Evolutionary conservation across 1,140 invertebrate species (phyloP).

Genomic region (Lutraria rhynchaena): DNA sequence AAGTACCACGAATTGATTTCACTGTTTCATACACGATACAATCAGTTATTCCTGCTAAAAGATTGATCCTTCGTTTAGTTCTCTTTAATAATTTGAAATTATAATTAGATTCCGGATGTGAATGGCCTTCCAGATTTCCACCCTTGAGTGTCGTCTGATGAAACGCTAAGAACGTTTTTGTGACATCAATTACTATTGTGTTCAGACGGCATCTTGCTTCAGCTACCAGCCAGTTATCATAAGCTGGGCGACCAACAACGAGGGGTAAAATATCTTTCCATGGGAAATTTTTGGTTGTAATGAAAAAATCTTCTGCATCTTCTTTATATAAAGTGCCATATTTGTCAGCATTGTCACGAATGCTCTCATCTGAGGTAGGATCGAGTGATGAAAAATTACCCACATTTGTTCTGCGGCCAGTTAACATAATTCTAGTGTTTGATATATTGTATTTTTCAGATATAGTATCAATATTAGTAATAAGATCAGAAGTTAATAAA

Average conservation of each 20-base stretch:
- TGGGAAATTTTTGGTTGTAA: constrained; percentile 59
- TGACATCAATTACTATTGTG: constrained; percentile 46
- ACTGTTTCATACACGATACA: no score
- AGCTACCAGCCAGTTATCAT: constrained; percentile 67
- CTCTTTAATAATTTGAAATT: constrained; percentile 50
- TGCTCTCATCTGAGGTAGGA: background rate
- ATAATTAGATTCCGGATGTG: constrained; percentile 8
- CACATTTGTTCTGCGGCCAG: constrained; percentile 55
- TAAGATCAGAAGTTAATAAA: constrained; percentile 47
- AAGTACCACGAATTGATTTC: no score
- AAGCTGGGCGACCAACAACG: constrained; percentile 62
- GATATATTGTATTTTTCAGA: constrained; percentile 16
- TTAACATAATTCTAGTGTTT: constrained; percentile 28
- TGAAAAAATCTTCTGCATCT: constrained; percentile 65
- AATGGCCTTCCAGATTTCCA: constrained; percentile 47
- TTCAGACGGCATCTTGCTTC: constrained; percentile 51
- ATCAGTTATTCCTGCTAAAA: constrained; percentile 44
- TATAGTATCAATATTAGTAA: constrained; percentile 38
- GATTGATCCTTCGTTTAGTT: constrained; percentile 38
- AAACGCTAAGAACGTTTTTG: constrained; percentile 26
- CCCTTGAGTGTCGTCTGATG: constrained; percentile 57
- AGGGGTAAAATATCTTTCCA: constrained; percentile 61
- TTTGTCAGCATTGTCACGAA: constrained; percentile 5
- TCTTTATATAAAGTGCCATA: constrained; percentile 51
- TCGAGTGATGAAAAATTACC: constrained; percentile 38